Conservation (phyloP, 1,140 invertebrate species). For the Limonius californicus region DNA sequence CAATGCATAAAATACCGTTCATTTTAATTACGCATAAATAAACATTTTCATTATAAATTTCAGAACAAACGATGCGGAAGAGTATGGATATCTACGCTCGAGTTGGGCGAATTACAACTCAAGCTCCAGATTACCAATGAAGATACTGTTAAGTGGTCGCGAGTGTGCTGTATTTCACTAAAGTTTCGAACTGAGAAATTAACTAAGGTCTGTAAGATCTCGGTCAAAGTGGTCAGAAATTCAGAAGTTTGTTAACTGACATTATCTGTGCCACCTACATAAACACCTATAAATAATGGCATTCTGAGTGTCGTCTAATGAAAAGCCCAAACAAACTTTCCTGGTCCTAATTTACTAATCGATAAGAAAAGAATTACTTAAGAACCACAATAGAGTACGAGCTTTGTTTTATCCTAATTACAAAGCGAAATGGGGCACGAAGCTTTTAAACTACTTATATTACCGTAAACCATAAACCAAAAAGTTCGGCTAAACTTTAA, state of each 20-base stretch:
- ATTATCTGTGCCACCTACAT: no score
- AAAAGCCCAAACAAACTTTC: no score
- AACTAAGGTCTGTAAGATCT: background rate
- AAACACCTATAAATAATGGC: no score
- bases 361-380: no score
- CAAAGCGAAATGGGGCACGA: no score
- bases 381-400: no score
- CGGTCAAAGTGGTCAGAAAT: background rate
- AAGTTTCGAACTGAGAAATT: constrained; percentile 17
- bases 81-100: background rate
- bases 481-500: constrained; percentile 19
- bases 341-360: no score
- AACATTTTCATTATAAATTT: background rate
- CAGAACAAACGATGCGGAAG: background rate
- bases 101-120: background rate
- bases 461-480: constrained; percentile 20
- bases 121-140: background rate
- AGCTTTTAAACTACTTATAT: constrained; percentile 7
- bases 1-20: no score
- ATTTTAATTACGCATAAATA: no score
- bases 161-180: constrained; percentile 9
- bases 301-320: no score
- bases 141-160: constrained; percentile 5
- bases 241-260: background rate
- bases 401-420: no score